Evolutionary conservation across 2,113 vertebrate genomes (phyloP).

Genomic region (Nestor notabilis): DNA sequence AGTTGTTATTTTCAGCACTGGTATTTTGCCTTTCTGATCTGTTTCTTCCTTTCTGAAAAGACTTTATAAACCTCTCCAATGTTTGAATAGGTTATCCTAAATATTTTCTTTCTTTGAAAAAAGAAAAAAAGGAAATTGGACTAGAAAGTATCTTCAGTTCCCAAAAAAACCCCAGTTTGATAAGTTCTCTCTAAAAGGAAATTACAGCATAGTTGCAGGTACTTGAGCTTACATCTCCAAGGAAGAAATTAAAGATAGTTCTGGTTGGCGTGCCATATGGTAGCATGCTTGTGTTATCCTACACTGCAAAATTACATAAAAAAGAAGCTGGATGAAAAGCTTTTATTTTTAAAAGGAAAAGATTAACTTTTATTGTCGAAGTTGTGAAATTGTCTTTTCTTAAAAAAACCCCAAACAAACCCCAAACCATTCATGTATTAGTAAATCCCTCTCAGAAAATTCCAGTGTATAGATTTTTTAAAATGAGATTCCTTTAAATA

Average conservation of each 20-base stretch:
- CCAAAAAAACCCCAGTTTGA: not conserved
- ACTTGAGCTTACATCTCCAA: slow-evolving; percentile 26
- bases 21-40: not conserved
- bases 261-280: slow-evolving; percentile 65
- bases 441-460: not conserved
- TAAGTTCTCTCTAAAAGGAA: not conserved
- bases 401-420: not conserved
- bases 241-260: slow-evolving; percentile 64
- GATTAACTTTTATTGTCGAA: not conserved
- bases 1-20: not conserved
- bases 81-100: not conserved
- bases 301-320: slow-evolving; percentile 20
- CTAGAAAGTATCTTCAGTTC: not conserved
- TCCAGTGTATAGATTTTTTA: accelerated
- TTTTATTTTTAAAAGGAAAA: not conserved
- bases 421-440: not conserved
- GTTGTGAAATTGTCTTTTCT: not conserved
- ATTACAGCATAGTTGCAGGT: slow-evolving; percentile 16
- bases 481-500: not conserved
- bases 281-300: not conserved
- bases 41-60: not conserved
- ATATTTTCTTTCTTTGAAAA: not conserved
- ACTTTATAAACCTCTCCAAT: not conserved
- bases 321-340: not conserved
- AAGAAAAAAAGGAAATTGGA: not conserved